Evolutionary conservation across 2,888 invertebrate genomes (phyloP).

Genomic region (Andrena trimmerana): DNA sequence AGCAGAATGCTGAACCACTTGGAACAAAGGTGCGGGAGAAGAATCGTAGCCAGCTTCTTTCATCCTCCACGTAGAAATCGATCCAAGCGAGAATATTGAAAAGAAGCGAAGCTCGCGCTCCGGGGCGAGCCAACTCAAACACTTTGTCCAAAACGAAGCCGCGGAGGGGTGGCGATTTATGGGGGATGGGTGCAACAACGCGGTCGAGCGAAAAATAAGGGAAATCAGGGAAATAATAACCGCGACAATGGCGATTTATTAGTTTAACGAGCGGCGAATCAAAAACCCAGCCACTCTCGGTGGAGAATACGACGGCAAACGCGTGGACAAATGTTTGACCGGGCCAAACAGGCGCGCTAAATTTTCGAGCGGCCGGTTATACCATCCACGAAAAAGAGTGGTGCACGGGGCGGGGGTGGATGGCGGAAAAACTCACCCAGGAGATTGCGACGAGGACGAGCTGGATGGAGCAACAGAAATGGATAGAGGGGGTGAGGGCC

Average conservation of each 20-base stretch:
- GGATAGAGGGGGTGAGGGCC: conserved; percentile 6
- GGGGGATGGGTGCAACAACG: neutral
- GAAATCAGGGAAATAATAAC: conserved; percentile 68
- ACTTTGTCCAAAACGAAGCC: neutral
- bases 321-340: conserved; percentile 75
- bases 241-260: conserved; percentile 70
- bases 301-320: conserved; percentile 59
- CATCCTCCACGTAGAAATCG: neutral
- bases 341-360: conserved; percentile 74
- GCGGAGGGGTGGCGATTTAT: neutral
- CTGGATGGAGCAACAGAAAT: conserved; percentile 14
- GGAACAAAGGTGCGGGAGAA: neutral
- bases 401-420: neutral
- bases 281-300: conserved; percentile 68
- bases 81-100: neutral
- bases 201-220: conserved; percentile 21
- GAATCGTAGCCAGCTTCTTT: neutral
- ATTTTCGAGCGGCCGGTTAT: conserved; percentile 72
- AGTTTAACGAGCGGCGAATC: conserved; percentile 71
- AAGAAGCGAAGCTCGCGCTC: neutral
- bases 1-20: neutral
- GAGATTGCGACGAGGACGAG: conserved; percentile 36
- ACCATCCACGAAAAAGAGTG: conserved; percentile 47
- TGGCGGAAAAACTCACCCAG: conserved; percentile 47
- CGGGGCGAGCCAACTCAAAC: conserved; percentile 9